Evolutionary conservation across 1,140 invertebrate genomes (phyloP).

Genomic region (Physella acuta): DNA sequence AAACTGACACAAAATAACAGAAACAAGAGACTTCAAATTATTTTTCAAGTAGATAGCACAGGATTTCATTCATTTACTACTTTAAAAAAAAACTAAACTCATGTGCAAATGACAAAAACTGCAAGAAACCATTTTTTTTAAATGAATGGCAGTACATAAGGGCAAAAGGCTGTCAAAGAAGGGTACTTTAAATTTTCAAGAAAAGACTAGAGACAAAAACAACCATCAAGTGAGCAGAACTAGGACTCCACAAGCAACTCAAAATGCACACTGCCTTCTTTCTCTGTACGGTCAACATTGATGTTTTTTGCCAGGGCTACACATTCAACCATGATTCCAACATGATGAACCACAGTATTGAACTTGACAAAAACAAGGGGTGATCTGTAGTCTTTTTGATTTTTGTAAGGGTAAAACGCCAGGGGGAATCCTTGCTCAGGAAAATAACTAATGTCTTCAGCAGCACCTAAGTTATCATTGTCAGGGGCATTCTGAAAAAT

Average conservation of each 20-base stretch:
- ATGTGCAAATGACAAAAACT: too few species aligned
- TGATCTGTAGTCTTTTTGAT: slow-evolving; percentile 52
- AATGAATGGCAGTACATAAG: too few species aligned
- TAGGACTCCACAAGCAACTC: neutral
- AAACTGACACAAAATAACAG: too few species aligned
- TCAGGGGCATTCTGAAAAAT: slow-evolving; percentile 49
- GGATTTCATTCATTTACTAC: too few species aligned
- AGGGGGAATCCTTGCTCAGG: slow-evolving; percentile 48
- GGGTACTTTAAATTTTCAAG: too few species aligned
- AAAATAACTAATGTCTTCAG: slow-evolving; percentile 37
- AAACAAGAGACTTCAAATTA: too few species aligned
- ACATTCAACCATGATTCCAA: slow-evolving; percentile 52
- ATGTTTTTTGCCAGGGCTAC: slow-evolving; percentile 75
- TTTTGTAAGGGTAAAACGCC: slow-evolving; percentile 54
- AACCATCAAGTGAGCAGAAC: too few species aligned
- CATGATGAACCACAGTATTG: slow-evolving; percentile 33
- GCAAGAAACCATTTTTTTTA: too few species aligned
- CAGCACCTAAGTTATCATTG: slow-evolving; percentile 47
- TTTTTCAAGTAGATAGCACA: too few species aligned
- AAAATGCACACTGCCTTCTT: slow-evolving; percentile 61
- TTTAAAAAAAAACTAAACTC: too few species aligned
- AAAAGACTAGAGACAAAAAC: too few species aligned
- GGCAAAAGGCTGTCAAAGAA: too few species aligned
- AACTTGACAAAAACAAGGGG: slow-evolving; percentile 55
- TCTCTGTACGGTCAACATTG: slow-evolving; percentile 79